Evolutionary conservation across 2,888 invertebrate species (phyloP).

Genomic region (Eutolmus rufibarbis): DNA sequence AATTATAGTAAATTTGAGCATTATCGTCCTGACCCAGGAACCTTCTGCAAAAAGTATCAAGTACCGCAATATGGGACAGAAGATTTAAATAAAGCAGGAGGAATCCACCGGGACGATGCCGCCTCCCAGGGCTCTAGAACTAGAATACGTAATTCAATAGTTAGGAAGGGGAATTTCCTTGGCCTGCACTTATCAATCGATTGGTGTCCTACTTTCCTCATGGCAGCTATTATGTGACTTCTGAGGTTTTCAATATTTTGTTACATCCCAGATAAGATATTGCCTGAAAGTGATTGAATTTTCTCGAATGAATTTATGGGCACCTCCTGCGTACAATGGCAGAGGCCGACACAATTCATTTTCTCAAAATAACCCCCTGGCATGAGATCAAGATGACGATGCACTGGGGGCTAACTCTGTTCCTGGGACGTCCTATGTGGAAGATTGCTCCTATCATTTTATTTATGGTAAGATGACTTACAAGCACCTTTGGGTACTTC

Average conservation of each 20-base stretch:
- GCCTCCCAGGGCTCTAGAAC: not conserved
- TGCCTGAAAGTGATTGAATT: constrained; percentile 15
- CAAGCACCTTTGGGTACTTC: not conserved
- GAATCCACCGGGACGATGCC: not conserved
- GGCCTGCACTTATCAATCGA: constrained; percentile 25
- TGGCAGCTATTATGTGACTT: constrained; percentile 18
- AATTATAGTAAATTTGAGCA: not conserved
- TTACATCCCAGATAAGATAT: constrained; percentile 24
- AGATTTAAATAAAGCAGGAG: not conserved
- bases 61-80: not conserved
- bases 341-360: not conserved
- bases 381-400: not conserved
- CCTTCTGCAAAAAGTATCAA: not conserved
- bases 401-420: not conserved
- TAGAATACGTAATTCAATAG: not conserved
- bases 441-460: not conserved
- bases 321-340: not conserved
- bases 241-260: constrained; percentile 32
- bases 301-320: constrained; percentile 22
- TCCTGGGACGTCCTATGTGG: not conserved
- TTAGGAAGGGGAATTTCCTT: constrained; percentile 14
- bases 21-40: not conserved
- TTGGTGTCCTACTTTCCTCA: constrained; percentile 26
- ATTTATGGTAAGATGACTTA: not conserved
- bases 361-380: not conserved